A percentile compares a stretch with the other conserved stretches of the same genome.
Evolutionary conservation across 1,140 invertebrate species (phyloP).

Genomic region (Chelonus insularis): DNA sequence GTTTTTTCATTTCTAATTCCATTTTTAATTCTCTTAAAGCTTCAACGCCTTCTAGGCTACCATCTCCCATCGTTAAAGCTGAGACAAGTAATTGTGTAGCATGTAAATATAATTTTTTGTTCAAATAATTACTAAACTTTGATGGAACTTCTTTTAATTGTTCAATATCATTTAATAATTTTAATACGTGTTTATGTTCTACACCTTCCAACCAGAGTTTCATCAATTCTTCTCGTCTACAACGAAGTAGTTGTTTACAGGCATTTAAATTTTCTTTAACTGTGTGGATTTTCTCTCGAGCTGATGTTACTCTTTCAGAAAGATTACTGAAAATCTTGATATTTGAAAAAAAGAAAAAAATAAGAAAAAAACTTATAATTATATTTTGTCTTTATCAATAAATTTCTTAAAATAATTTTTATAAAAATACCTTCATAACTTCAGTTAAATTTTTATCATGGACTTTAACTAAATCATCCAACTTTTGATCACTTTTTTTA

Average conservation of each 20-base stretch:
- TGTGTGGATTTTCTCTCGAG: slow-evolving; percentile 78
- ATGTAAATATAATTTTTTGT: slow-evolving; percentile 81
- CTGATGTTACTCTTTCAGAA: slow-evolving; percentile 75
- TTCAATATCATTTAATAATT: slow-evolving; percentile 87
- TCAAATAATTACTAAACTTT: slow-evolving; percentile 70
- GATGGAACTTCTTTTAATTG: slow-evolving; percentile 78
- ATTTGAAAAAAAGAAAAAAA: slow-evolving; percentile 15
- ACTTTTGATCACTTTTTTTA: slow-evolving; percentile 82
- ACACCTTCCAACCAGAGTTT: slow-evolving; percentile 91
- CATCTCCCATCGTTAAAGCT: slow-evolving; percentile 70
- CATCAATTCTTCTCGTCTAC: slow-evolving; percentile 89
- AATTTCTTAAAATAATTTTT: neutral
- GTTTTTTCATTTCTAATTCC: slow-evolving; percentile 74
- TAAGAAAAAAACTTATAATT: neutral
- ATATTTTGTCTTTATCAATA: neutral
- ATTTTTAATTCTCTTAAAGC: slow-evolving; percentile 76
- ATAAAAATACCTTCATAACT: slow-evolving; percentile 72
- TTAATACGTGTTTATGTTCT: slow-evolving; percentile 87
- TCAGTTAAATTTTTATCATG: slow-evolving; percentile 87
- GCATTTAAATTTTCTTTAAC: slow-evolving; percentile 89
- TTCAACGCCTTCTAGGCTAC: slow-evolving; percentile 75
- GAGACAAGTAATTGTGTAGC: slow-evolving; percentile 81
- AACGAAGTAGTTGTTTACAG: slow-evolving; percentile 87
- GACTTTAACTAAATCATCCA: slow-evolving; percentile 85
- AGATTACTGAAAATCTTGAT: slow-evolving; percentile 77